Conservation (phyloP, 2,113 vertebrate genomes). For the Malaclemys terrapin region DNA sequence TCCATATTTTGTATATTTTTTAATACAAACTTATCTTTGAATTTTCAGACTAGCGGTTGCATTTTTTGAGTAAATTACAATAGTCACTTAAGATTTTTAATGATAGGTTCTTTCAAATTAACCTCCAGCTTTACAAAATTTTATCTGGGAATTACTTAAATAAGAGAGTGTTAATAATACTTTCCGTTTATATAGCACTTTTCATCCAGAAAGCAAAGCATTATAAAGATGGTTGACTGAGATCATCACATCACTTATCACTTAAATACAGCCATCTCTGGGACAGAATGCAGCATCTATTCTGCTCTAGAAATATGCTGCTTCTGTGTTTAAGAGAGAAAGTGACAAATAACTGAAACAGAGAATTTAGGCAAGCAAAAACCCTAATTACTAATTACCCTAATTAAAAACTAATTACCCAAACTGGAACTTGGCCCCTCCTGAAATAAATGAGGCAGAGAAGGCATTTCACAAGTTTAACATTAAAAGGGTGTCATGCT, state of each 20-base stretch:
- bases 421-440: conserved; percentile 13
- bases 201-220: neutral
- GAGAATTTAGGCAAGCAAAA: conserved; percentile 28
- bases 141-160: neutral
- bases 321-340: neutral
- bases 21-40: neutral
- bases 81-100: neutral
- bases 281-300: neutral
- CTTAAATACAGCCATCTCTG: neutral
- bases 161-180: neutral
- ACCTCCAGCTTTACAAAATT: neutral
- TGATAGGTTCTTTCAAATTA: neutral
- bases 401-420: conserved; percentile 11
- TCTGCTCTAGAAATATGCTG: neutral
- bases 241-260: neutral
- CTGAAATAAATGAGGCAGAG: conserved; percentile 51
- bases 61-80: neutral
- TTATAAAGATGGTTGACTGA: neutral
- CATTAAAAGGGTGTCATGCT: conserved; percentile 56
- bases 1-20: neutral
- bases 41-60: accelerated
- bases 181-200: neutral
- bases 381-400: neutral
- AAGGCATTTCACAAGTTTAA: conserved; percentile 62
- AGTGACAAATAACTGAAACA: conserved; percentile 23